These are phyloP conservation scores for Ceraclea dissimilis DNA, from an alignment of 2,888 invertebrate genomes.

Conservation along the genomic window DNA sequence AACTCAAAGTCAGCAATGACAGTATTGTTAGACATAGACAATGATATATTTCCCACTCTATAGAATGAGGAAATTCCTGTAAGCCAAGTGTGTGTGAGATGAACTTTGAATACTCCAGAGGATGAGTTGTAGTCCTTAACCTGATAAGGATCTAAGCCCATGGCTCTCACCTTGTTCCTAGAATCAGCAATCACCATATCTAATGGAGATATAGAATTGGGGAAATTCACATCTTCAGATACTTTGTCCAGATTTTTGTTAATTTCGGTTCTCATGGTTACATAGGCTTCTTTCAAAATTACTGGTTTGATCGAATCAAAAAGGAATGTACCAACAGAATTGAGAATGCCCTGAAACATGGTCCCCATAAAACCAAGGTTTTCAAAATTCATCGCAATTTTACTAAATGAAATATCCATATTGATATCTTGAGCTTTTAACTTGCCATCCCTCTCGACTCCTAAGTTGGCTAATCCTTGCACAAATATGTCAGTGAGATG, in stretches of 20 bases:
- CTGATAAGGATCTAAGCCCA: slow-evolving; percentile 68
- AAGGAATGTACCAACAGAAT: slow-evolving; percentile 71
- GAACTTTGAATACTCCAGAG: slow-evolving; percentile 61
- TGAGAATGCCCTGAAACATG: slow-evolving; percentile 65
- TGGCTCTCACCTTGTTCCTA: slow-evolving; percentile 57
- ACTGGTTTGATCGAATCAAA: slow-evolving; percentile 85
- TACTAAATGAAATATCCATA: slow-evolving; percentile 69
- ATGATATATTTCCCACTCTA: slow-evolving; percentile 68
- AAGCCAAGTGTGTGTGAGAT: slow-evolving; percentile 68
- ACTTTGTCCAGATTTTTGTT: slow-evolving; percentile 65
- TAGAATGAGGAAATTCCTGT: slow-evolving; percentile 75
- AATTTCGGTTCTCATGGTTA: slow-evolving; percentile 63
- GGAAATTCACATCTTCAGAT: slow-evolving; percentile 63
- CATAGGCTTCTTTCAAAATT: slow-evolving; percentile 70
- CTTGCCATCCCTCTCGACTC: slow-evolving; percentile 66
- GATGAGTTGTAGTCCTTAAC: slow-evolving; percentile 67
- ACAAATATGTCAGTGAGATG: slow-evolving; percentile 63
- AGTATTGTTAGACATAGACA: slow-evolving; percentile 65
- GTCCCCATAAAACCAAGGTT: slow-evolving; percentile 71
- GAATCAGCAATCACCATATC: slow-evolving; percentile 75
- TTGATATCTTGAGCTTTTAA: slow-evolving; percentile 69
- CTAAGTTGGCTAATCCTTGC: slow-evolving; percentile 60
- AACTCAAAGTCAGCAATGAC: slow-evolving; percentile 60
- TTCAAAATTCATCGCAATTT: slow-evolving; percentile 73
- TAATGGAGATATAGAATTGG: slow-evolving; percentile 78